Base-by-base conservation (phyloP, 2,797 vertebrate species). In the Paedocypris micromegethes region DNA sequence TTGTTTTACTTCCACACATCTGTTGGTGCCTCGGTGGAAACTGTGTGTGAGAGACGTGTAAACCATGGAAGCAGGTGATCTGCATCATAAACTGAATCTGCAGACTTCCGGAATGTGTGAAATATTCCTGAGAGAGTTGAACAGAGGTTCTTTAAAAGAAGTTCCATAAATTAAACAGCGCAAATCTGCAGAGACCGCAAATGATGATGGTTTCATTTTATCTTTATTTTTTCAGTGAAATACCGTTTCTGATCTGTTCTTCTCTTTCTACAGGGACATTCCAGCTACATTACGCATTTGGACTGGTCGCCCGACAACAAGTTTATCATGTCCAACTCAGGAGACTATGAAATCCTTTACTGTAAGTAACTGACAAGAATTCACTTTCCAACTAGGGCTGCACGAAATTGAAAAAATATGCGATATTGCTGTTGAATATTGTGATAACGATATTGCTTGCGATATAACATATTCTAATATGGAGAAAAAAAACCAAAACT, bases 321-420 rank as follows among this genome's bases (percentile, higher is more conserved):
- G 78, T 92, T 92, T 77, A 96, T 98, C 86, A 98, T 98, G 95
- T 98, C 96, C 84, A 98, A 98, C 91, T 98, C 96, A 44, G 96
- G 96, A 86, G 96, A 98, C 89, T 98, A 98, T 60, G 96, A 98
- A 91, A 98, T 98, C 87, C 83, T 98, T 76, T 97, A 98, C 89
- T 98, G 96, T 98, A 82, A 98, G 96, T 94, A 85, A 69, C 23
- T 23, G 38, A 45, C 55, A 38, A 39, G 41, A 50, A 2, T 7
- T 49, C 48, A n/a, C 23, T 58, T 43, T 43, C 43, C 51, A 37
- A 48, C 43, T 44, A 6, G 46, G 23, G 50, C 23, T 23, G 23
- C 23, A 23, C 23, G 23, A 23, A 23, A 23, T 23, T 23, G 23
- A 23, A 23, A 23, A 23, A 23, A 23, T 23, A 23, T 23, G 23